Evolutionary conservation across 2,797 vertebrate species (phyloP).

Genomic region (Anabacerthia variegaticeps): DNA sequence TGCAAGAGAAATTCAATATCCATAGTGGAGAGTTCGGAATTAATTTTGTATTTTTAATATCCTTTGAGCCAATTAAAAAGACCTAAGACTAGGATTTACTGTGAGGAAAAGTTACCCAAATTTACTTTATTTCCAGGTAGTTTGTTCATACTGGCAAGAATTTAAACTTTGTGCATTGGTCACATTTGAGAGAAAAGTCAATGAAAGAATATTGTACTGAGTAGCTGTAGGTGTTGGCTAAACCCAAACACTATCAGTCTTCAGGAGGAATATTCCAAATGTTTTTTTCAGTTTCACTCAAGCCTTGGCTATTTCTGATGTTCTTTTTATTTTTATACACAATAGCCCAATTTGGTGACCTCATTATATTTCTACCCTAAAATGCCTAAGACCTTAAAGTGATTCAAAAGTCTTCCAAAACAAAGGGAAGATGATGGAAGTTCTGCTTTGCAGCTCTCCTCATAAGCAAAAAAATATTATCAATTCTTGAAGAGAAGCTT

Average conservation of each 20-base stretch:
- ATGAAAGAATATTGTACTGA: background rate
- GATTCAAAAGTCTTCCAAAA: background rate
- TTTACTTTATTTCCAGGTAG: background rate
- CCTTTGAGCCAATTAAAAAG: background rate
- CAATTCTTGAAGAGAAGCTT: background rate
- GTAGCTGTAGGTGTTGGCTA: background rate
- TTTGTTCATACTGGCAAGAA: background rate
- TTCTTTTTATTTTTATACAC: background rate
- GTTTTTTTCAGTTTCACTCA: background rate
- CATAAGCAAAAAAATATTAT: background rate
- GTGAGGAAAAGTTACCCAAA: background rate
- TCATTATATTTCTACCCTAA: background rate
- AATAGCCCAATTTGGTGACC: background rate
- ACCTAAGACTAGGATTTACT: background rate
- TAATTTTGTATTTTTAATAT: background rate
- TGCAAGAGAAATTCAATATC: background rate
- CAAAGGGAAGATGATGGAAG: background rate
- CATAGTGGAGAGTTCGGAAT: background rate
- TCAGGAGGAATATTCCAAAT: background rate
- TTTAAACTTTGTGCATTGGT: background rate
- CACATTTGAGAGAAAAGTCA: background rate
- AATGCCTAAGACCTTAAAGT: background rate
- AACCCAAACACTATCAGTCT: accelerated
- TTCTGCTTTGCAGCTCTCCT: background rate
- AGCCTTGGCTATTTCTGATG: background rate